Conservation (phyloP, 2,888 invertebrate genomes). For the Diabrotica balteata region DNA sequence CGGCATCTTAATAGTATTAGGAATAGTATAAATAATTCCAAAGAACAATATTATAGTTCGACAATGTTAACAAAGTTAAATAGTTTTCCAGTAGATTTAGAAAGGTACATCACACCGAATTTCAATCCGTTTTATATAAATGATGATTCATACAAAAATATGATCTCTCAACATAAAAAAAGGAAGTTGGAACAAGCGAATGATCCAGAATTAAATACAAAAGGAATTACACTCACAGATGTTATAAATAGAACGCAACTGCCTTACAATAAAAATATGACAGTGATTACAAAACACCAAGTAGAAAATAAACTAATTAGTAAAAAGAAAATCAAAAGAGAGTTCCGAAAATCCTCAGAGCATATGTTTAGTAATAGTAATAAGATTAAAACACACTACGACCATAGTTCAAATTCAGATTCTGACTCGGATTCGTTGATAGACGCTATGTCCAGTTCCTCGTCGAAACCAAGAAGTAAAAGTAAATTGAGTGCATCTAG, state of each 20-base stretch:
- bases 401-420: conserved; percentile 54
- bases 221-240: conserved; percentile 77
- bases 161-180: conserved; percentile 75
- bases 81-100: conserved; percentile 55
- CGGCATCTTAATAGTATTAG: conserved; percentile 63
- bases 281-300: conserved; percentile 42
- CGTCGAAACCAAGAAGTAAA: conserved; percentile 36
- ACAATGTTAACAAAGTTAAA: conserved; percentile 56
- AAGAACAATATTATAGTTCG: conserved; percentile 59
- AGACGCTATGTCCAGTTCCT: conserved; percentile 41
- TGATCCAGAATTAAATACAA: conserved; percentile 78
- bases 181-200: conserved; percentile 75
- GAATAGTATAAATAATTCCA: conserved; percentile 52
- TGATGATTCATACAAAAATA: conserved; percentile 73
- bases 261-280: conserved; percentile 56
- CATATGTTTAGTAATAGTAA: conserved; percentile 16
- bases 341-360: conserved; percentile 41
- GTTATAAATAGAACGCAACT: conserved; percentile 64
- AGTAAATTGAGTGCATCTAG: conserved; percentile 23
- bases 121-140: conserved; percentile 63
- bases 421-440: conserved; percentile 52
- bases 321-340: conserved; percentile 48
- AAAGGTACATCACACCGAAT: conserved; percentile 56
- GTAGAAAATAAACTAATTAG: conserved; percentile 45
- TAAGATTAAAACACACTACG: conserved; percentile 29